Percentiles rank a stretch among this genome's conserved stretches.
These are phyloP conservation scores for Callyntrura sp. DNA, from an alignment of 2,888 invertebrate genomes.

Conservation along the genomic window DNA sequence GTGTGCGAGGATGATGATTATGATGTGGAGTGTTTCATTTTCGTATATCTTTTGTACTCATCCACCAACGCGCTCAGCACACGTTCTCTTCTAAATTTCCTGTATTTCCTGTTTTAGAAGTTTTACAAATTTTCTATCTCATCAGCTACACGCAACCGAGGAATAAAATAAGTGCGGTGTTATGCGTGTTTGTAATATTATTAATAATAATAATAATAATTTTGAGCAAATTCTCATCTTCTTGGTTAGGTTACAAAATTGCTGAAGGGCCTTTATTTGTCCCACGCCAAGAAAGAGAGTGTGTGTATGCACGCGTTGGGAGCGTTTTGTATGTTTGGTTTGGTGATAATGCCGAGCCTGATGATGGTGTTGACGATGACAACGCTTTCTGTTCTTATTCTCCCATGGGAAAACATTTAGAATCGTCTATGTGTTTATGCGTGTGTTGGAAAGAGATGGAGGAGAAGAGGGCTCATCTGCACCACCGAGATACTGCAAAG, in stretches of 20 bases:
- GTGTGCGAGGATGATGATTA: conserved; percentile 12
- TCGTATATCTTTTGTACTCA: conserved; percentile 44
- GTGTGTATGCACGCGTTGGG: background rate
- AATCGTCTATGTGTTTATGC: conserved; percentile 7
- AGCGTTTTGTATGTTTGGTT: conserved; percentile 26
- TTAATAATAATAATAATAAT: conserved; percentile 30
- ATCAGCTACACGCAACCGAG: background rate
- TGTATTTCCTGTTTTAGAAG: conserved; percentile 51
- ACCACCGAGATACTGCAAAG: conserved; percentile 68
- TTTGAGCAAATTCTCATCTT: conserved; percentile 49
- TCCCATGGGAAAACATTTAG: conserved; percentile 62
- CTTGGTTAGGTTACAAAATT: background rate
- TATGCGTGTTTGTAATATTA: background rate
- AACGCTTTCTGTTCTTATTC: conserved; percentile 46
- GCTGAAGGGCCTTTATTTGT: conserved; percentile 12
- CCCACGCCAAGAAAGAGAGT: background rate
- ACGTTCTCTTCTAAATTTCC: conserved; percentile 2
- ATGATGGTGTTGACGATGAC: conserved; percentile 60
- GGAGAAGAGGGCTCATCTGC: conserved; percentile 71
- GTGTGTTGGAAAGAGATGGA: background rate
- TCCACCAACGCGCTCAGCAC: background rate
- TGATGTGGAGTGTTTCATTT: conserved; percentile 25
- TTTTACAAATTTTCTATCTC: conserved; percentile 49
- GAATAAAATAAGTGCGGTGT: background rate
- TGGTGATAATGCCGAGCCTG: conserved; percentile 33